Conservation (phyloP, 2,888 invertebrate genomes). For the Anoncus sp. region DNA sequence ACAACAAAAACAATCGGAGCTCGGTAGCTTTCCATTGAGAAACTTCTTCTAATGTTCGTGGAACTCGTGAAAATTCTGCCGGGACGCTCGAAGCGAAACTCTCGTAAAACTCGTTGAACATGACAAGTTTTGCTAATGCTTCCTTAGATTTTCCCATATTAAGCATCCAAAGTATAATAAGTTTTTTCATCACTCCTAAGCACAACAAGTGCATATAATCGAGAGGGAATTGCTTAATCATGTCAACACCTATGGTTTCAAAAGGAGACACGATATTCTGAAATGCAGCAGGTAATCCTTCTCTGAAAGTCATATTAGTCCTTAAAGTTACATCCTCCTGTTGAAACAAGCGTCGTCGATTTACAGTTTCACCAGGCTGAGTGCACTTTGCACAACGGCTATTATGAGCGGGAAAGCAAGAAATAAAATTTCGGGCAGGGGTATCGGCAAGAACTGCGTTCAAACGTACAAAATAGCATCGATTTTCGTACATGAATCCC, state of each 20-base stretch:
- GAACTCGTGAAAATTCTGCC: conserved; percentile 25
- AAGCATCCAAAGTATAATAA: conserved; percentile 39
- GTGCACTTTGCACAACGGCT: conserved; percentile 48
- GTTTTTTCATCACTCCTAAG: conserved; percentile 45
- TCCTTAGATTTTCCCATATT: no score
- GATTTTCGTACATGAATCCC: conserved; percentile 33
- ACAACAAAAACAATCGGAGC: conserved; percentile 29
- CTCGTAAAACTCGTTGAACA: conserved; percentile 10
- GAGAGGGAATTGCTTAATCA: conserved; percentile 47
- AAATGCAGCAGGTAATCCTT: conserved; percentile 4
- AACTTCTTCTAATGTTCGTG: conserved; percentile 13
- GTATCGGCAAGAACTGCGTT: conserved; percentile 45
- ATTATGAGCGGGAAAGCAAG: conserved; percentile 40
- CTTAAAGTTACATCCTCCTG: conserved; percentile 24
- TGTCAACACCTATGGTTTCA: conserved; percentile 31
- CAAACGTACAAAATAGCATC: neutral
- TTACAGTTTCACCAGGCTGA: conserved; percentile 21
- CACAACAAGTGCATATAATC: conserved; percentile 55
- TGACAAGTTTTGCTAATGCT: conserved; percentile 5
- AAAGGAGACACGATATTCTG: conserved; percentile 32
- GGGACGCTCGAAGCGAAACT: conserved; percentile 1
- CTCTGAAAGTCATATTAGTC: conserved; percentile 39
- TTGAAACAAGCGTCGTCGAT: conserved; percentile 42
- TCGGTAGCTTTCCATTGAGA: conserved; percentile 34
- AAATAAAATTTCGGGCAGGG: conserved; percentile 47